Conservation (phyloP, 2,797 vertebrate species). For the Schizothorax lantsangensis region DNA sequence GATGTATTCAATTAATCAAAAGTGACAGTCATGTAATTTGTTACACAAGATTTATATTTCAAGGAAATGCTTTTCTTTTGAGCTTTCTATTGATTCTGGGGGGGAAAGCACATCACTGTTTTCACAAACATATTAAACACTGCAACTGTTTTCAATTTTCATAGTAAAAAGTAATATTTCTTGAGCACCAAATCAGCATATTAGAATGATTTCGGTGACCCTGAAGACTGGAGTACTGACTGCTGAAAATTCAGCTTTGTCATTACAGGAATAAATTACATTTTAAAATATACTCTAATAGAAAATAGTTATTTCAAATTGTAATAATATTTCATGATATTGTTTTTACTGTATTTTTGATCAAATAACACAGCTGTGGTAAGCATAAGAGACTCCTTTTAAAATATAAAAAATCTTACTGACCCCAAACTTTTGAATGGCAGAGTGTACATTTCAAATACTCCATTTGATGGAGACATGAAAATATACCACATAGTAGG, state of each 20-base stretch:
- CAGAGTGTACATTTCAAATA: background rate
- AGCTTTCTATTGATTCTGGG: background rate
- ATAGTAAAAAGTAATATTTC: background rate
- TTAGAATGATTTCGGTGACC: background rate
- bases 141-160: background rate
- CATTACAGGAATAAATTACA: background rate
- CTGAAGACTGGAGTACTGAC: background rate
- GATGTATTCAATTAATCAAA: background rate
- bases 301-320: background rate
- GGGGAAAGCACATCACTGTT: background rate
- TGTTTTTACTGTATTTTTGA: background rate
- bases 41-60: background rate
- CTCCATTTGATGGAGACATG: background rate
- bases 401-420: background rate
- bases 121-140: background rate
- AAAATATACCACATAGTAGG: background rate
- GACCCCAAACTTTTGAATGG: background rate
- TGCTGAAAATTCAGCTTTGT: background rate
- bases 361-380: background rate
- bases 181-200: background rate
- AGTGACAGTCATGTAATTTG: background rate
- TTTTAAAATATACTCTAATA: background rate
- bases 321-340: background rate
- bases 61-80: background rate
- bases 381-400: background rate